phyloP scores from a whole-genome alignment of 2,113 vertebrate genomes.

The Hippopotamus amphibius region DNA sequence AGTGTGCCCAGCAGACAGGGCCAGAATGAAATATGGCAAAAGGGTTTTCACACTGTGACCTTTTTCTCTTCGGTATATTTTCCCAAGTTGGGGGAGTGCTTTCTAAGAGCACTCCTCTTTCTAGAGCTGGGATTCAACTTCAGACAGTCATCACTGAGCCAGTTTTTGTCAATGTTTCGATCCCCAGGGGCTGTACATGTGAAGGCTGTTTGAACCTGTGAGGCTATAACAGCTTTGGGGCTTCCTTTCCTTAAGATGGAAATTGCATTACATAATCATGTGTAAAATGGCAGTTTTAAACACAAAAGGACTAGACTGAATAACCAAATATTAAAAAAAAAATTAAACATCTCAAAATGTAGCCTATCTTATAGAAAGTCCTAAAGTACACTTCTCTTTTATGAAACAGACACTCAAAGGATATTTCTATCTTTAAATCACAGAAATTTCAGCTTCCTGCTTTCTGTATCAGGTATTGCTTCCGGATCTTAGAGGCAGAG shows the following conservation, averaged over 20 bases:
- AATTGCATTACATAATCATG: neutral
- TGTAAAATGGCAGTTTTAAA: neutral
- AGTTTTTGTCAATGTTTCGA: neutral
- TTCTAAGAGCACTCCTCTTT: neutral
- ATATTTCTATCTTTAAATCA: neutral
- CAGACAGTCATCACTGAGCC: neutral
- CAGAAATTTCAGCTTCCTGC: neutral
- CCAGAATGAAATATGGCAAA: neutral
- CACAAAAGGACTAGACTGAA: neutral
- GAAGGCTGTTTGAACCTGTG: neutral
- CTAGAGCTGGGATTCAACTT: neutral
- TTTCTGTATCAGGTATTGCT: neutral
- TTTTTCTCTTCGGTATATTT: neutral
- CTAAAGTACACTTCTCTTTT: neutral
- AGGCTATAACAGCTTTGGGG: neutral
- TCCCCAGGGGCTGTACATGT: neutral
- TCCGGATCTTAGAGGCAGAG: neutral
- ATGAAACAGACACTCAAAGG: neutral
- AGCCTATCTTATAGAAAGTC: neutral
- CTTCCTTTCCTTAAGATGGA: neutral
- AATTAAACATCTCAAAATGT: neutral
- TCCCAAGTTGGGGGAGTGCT: neutral
- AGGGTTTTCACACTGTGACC: neutral
- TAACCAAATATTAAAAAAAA: neutral
- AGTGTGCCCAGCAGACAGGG: rapidly evolving